Base-by-base conservation (phyloP, 2,888 invertebrate species). In the Resseliella maxima region DNA sequence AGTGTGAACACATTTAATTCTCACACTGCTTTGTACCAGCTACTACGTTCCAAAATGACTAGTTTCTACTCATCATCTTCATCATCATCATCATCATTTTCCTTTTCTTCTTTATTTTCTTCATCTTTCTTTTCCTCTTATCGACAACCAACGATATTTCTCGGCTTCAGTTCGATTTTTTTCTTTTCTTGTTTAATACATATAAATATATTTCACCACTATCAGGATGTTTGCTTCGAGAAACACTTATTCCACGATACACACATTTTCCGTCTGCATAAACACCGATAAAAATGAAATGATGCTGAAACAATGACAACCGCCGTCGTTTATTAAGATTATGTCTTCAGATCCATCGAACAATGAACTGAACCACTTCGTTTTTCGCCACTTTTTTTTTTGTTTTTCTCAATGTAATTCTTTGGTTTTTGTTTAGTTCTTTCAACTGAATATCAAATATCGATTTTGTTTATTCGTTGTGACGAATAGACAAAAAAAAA, bases 281-380 rank as follows among this genome's bases (percentile, higher is more conserved):
- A 72, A 72, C 72, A 72, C 15, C 72, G 72, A 72, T 72, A 72
- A 72, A 72, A 72, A 72, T 72, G 72, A 72, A 72, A 72, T 72
- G 72, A 72, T 31, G 72, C 72, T 72, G 72, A 72, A 72, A 72
- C 72, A 72, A 72, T 72, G 72, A 72, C 72, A 72, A 72, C 72
- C 72, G 72, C 72, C 72, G 15, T 72, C 72, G 72, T 72, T 72
- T 35, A 72, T 72, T 72, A 72, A 72, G 72, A 72, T 72, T 72
- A 72, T 72, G 72, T 72, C 72, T 72, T 72, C 46, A 35, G 31
- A 72, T 72, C 72, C 72, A 2, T 35, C 35, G 72, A 72, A 72
- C 72, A 72, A 72, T 72, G 72, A 72, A 72, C 72, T 72, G 72
- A 72, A 72, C 15, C 31, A 15, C 31, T 72, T 72, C 15, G 8